A percentile compares a stretch with the other conserved stretches of the same genome.
These are phyloP conservation scores for Darevskia mixta DNA, from an alignment of 2,797 vertebrate genomes.

Conservation along the genomic window DNA sequence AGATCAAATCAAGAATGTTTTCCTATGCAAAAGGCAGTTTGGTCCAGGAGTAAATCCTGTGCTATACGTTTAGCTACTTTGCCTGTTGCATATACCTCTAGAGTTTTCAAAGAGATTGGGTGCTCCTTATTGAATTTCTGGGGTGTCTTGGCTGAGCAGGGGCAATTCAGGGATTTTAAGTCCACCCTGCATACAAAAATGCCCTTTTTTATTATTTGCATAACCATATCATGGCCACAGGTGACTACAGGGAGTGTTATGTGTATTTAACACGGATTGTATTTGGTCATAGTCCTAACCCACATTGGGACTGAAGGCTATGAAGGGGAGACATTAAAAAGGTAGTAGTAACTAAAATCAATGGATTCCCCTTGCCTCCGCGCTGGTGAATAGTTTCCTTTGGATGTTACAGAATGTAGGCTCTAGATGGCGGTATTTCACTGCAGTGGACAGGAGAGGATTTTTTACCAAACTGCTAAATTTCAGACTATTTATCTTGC, in stretches of 20 bases:
- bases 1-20: not conserved
- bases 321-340: not conserved
- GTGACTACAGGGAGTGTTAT: not conserved
- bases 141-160: no score
- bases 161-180: no score
- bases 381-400: not conserved
- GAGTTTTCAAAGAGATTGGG: no score
- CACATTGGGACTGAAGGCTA: not conserved
- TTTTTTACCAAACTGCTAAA: not conserved
- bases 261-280: not conserved
- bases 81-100: no score
- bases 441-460: not conserved
- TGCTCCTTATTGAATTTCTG: no score
- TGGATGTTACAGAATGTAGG: not conserved
- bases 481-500: not conserved
- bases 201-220: no score
- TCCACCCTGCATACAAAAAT: no score
- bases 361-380: no score
- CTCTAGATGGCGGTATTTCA: slow-evolving; percentile 22
- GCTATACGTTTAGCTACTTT: no score
- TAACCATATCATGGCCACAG: no score
- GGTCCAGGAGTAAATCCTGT: not conserved
- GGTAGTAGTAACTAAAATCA: no score
- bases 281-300: not conserved
- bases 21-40: not conserved